Conservation (phyloP, 2,888 invertebrate genomes). For the Tillus elongatus region DNA sequence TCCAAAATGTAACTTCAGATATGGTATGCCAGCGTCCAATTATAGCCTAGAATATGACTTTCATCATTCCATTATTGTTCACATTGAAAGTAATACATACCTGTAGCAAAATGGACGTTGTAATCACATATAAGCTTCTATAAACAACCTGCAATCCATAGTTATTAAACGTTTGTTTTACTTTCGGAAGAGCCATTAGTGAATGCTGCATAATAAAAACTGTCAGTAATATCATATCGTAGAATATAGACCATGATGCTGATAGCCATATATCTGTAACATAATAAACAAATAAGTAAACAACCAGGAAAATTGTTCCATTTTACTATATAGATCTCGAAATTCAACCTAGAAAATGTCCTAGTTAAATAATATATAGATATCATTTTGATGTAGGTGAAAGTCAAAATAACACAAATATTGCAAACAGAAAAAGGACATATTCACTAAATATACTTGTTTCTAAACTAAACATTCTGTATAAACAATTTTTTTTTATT, state of each 20-base stretch:
- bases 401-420: background rate
- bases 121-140: constrained; percentile 44
- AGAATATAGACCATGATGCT: constrained; percentile 39
- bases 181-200: constrained; percentile 42
- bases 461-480: no score
- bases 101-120: constrained; percentile 42
- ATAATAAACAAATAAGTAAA: no score
- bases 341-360: no score
- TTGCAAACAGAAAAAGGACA: constrained; percentile 6
- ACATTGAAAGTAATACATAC: constrained; percentile 29
- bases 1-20: constrained; percentile 47
- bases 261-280: constrained; percentile 37
- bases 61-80: constrained; percentile 1
- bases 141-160: constrained; percentile 41
- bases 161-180: constrained; percentile 42
- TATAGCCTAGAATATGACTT: constrained; percentile 35
- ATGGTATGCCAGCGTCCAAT: constrained; percentile 46
- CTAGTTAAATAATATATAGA: no score
- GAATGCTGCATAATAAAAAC: constrained; percentile 52
- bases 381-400: no score
- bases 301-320: no score
- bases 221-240: constrained; percentile 44
- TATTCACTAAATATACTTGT: constrained; percentile 34
- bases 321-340: no score
- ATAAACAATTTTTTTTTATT: no score